Evolutionary conservation across 2,888 invertebrate species (phyloP).

Genomic region (Automeris io): DNA sequence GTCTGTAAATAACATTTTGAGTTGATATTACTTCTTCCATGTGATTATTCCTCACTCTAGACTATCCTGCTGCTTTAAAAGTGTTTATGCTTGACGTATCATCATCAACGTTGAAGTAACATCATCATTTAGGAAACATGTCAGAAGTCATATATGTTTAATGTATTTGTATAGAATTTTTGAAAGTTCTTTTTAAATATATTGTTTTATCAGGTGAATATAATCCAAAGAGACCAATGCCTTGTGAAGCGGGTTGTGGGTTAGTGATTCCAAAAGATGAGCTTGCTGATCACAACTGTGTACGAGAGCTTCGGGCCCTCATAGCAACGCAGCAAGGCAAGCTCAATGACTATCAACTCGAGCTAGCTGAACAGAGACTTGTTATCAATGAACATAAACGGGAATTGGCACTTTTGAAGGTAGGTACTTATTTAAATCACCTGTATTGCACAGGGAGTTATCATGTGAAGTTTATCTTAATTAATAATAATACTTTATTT

Average conservation of each 20-base stretch:
- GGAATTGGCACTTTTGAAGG: slow-evolving; percentile 91
- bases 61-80: no score
- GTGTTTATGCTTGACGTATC: no score
- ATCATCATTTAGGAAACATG: no score
- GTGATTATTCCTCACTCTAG: no score
- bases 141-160: no score
- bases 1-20: no score
- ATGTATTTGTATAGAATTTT: no score
- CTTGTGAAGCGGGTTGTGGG: slow-evolving; percentile 96
- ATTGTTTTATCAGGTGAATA: slow-evolving; percentile 64
- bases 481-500: no score
- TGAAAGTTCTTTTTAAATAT: no score
- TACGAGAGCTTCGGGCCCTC: slow-evolving; percentile 88
- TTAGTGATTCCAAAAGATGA: slow-evolving; percentile 97
- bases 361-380: slow-evolving; percentile 89
- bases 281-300: slow-evolving; percentile 95
- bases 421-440: slow-evolving; percentile 33
- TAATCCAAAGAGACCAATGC: slow-evolving; percentile 95
- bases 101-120: no score
- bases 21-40: no score
- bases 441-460: not conserved
- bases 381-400: slow-evolving; percentile 93
- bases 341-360: slow-evolving; percentile 90
- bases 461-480: not conserved
- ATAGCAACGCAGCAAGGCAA: slow-evolving; percentile 92